Base-by-base conservation (phyloP, 2,888 invertebrate species). In the Drosophila mercatorum region DNA sequence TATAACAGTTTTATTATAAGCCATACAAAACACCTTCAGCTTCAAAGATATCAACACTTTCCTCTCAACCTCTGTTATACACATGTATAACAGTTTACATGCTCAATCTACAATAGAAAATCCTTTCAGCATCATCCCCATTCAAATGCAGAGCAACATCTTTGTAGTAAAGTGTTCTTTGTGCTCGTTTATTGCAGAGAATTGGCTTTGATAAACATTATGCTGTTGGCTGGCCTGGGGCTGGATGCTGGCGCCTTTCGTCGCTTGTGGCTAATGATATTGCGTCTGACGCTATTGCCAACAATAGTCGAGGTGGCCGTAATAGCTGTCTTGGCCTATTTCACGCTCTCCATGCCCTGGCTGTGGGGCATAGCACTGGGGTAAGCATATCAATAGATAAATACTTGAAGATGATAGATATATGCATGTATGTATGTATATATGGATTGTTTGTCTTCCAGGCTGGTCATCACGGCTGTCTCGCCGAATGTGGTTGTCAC, bases 401-500 rank as follows among this genome's bases (percentile, higher is more conserved):
- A 14, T 5, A 14, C 17, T 17, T 26, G n/a, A 44, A 3, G 6
- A 22, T 0, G 7, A 53, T 14, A 11, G 22, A 22, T 22, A 22
- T 22, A 22, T 22, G 22, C 7, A n/a, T 47, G 8, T 31, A 10
- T 22, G 22, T 8, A n/a, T 47, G 8, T 31, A 10, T n/a, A 2
- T 31, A 0, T 52, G 36, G 5, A 38, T 10, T 36, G 28, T 8
- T 51, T 47, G n/a, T 67, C n/a, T 75, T 75, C 17, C 66, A 95
- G 95, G 41, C 94, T 95, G 83, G 93, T 95, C 5, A 91, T 95
- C 78, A 95, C 95, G 22, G 96, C 96, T 5, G 95, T 96, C 1
- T 95, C 95, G 0, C 96, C 96, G 1, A 96, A 96, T 69, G 96
- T 96, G 41, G 95, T 96, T 51, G 96, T 96, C 26, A 96, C 96